Percentiles rank a stretch among this genome's conserved stretches.
These are phyloP conservation scores for Caloenas nicobarica DNA, from an alignment of 2,113 vertebrate species.

Conservation along the genomic window DNA sequence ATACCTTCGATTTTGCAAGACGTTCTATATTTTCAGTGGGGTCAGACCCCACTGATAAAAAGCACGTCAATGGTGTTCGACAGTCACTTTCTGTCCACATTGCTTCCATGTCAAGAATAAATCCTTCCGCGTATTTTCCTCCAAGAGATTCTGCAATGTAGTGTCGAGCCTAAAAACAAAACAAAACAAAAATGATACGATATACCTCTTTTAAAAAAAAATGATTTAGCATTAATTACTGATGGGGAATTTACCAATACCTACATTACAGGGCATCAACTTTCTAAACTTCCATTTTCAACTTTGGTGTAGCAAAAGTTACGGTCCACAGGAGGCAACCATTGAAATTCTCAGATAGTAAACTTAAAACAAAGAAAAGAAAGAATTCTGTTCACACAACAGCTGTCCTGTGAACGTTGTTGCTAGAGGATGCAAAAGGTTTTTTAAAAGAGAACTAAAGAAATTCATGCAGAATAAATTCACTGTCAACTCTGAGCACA, in stretches of 20 bases:
- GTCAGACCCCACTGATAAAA: slow-evolving; percentile 85
- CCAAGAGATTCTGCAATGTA: slow-evolving; percentile 84
- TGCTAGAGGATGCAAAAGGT: not conserved
- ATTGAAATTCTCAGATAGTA: not conserved
- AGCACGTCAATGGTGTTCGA: slow-evolving; percentile 80
- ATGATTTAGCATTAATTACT: not conserved
- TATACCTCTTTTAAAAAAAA: not conserved
- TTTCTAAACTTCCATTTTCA: not conserved
- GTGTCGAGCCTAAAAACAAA: slow-evolving; percentile 71
- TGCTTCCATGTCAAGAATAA: slow-evolving; percentile 82
- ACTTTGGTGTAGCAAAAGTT: not conserved
- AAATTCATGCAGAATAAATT: not conserved
- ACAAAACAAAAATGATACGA: not conserved
- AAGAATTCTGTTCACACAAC: not conserved
- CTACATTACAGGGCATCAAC: not conserved
- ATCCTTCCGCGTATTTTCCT: slow-evolving; percentile 76
- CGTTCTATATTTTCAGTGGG: slow-evolving; percentile 85
- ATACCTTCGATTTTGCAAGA: slow-evolving; percentile 82
- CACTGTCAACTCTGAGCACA: not conserved
- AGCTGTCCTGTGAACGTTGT: not conserved
- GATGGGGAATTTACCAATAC: not conserved
- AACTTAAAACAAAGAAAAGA: not conserved
- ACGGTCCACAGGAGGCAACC: not conserved
- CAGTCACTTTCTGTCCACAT: slow-evolving; percentile 80
- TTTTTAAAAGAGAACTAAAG: not conserved